Conservation (phyloP, 2,113 vertebrate species). For the Elaphurus davidianus region DNA sequence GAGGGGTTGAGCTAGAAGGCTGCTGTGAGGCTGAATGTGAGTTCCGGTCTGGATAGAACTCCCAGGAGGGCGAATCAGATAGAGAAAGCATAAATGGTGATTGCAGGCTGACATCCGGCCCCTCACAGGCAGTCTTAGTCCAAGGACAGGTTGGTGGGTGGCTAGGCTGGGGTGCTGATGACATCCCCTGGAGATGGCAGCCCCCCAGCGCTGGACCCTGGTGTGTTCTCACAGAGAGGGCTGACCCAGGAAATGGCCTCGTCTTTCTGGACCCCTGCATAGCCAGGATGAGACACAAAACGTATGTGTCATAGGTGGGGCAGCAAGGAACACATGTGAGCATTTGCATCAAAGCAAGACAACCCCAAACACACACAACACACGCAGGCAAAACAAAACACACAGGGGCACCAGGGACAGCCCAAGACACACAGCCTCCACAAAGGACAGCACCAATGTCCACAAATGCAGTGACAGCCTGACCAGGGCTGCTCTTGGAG, state of each 20-base stretch:
- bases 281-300: not conserved
- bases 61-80: rapidly evolving
- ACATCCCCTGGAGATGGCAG: not conserved
- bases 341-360: not conserved
- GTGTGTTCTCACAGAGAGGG: not conserved
- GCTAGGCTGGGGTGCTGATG: not conserved
- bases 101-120: not conserved
- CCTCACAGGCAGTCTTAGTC: not conserved
- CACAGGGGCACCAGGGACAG: too few relatives aligned
- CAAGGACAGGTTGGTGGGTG: not conserved
- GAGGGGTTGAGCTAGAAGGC: not conserved
- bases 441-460: not conserved
- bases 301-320: not conserved
- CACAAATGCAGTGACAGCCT: not conserved
- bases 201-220: not conserved
- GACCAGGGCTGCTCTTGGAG: not conserved
- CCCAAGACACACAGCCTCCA: too few relatives aligned
- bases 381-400: not conserved
- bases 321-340: not conserved
- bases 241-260: not conserved
- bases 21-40: not conserved
- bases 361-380: not conserved
- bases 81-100: not conserved
- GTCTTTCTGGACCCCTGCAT: not conserved
- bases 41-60: not conserved